A percentile compares a stretch with the other conserved stretches of the same genome.
These are phyloP conservation scores for Molossus alvarezi DNA, from an alignment of 2,797 vertebrate genomes.

Conservation along the genomic window DNA sequence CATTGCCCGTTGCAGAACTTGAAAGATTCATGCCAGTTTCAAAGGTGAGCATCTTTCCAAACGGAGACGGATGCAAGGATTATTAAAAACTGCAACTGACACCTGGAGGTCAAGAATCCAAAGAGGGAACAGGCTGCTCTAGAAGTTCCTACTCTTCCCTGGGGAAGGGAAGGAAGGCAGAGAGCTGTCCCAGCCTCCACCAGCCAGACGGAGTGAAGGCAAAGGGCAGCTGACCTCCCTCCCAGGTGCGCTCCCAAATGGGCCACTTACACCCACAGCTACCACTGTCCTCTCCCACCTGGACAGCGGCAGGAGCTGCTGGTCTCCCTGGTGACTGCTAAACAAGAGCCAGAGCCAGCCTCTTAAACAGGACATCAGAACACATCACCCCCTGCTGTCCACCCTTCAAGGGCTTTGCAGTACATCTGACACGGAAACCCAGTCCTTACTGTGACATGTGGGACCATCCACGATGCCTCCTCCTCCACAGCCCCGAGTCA, in stretches of 20 bases:
- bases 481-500: no score
- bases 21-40: neutral
- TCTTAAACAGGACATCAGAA: neutral
- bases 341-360: neutral
- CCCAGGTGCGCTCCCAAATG: rapidly evolving
- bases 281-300: neutral
- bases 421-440: neutral
- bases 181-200: neutral
- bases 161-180: neutral
- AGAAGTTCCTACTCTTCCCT: neutral
- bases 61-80: neutral
- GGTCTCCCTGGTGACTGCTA: neutral
- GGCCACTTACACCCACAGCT: neutral
- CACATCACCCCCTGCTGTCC: no score
- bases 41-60: neutral
- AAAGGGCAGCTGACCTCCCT: neutral
- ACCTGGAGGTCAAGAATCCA: neutral
- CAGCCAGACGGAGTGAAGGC: neutral
- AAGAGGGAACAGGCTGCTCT: neutral
- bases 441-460: neutral
- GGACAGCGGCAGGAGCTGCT: neutral
- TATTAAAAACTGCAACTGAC: neutral
- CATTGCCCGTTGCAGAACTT: conserved; percentile 30
- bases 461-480: rapidly evolving
- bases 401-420: neutral